phyloP scores from a whole-genome alignment of 92 coral and sea anemone species.

The Virgularia gustaviana region DNA sequence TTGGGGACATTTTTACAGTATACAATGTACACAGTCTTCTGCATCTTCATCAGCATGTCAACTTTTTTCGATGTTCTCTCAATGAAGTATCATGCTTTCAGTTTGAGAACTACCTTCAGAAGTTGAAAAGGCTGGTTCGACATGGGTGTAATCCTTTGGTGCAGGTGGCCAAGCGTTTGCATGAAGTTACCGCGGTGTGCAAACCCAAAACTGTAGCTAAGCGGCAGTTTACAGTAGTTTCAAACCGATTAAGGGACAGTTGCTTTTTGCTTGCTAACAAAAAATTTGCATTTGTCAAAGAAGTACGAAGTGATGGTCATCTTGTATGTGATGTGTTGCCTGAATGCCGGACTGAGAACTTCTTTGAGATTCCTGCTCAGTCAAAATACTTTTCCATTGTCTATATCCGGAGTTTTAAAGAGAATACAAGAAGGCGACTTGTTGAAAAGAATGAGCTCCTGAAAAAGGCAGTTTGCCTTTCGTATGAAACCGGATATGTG shows the following conservation, averaged over 20 bases:
- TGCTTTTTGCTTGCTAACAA: neutral
- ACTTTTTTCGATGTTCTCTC: neutral
- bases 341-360: neutral
- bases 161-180: neutral
- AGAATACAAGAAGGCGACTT: neutral
- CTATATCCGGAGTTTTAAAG: neutral
- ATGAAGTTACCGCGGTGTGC: neutral
- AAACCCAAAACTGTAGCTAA: too few relatives aligned
- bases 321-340: neutral
- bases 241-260: too few relatives aligned
- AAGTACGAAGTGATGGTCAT: neutral
- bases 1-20: neutral
- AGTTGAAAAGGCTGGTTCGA: neutral
- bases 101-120: neutral
- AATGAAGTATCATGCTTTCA: neutral
- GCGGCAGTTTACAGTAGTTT: too few relatives aligned
- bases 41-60: neutral
- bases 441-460: neutral
- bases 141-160: neutral
- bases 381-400: neutral
- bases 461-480: neutral
- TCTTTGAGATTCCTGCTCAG: neutral
- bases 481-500: neutral
- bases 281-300: neutral
- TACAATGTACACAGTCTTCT: neutral